A percentile compares a stretch with the other conserved stretches of the same genome.
These are phyloP conservation scores for Agrochola lychnidis DNA, from an alignment of 2,888 invertebrate genomes.

Conservation along the genomic window DNA sequence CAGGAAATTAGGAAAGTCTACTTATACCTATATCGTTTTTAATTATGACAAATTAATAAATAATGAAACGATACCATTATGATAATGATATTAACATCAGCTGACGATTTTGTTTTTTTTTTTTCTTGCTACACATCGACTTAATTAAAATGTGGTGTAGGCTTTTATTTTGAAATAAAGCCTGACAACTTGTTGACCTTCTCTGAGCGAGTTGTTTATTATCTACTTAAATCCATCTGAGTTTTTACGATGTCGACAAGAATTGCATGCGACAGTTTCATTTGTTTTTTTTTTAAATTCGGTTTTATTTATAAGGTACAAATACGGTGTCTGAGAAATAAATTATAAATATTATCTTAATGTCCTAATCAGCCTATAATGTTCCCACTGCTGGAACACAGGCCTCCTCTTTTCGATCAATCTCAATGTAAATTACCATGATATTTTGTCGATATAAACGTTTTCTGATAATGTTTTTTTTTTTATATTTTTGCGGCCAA, in stretches of 20 bases:
- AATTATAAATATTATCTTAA: neutral
- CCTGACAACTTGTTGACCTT: constrained; percentile 51
- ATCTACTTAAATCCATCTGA: constrained; percentile 10
- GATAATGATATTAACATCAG: neutral
- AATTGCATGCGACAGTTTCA: neutral
- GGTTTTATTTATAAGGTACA: no score
- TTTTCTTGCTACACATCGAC: neutral
- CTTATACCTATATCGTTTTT: no score
- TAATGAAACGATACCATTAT: neutral
- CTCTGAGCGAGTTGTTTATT: constrained; percentile 23
- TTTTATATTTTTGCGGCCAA: no score
- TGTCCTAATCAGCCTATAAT: no score
- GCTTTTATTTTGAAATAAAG: constrained; percentile 22
- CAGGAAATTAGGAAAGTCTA: neutral
- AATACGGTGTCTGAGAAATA: neutral
- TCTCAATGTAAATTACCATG: neutral
- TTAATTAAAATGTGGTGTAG: constrained; percentile 9
- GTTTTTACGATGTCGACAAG: constrained; percentile 12
- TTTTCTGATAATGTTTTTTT: neutral
- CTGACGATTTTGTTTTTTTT: neutral
- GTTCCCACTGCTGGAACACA: no score
- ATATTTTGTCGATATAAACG: neutral
- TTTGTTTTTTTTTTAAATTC: neutral
- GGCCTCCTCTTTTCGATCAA: no score
- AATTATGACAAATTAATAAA: no score